A percentile compares a stretch with the other conserved stretches of the same genome.
Evolutionary conservation across 2,888 invertebrate genomes (phyloP).

Genomic region (Bombyx huttoni): DNA sequence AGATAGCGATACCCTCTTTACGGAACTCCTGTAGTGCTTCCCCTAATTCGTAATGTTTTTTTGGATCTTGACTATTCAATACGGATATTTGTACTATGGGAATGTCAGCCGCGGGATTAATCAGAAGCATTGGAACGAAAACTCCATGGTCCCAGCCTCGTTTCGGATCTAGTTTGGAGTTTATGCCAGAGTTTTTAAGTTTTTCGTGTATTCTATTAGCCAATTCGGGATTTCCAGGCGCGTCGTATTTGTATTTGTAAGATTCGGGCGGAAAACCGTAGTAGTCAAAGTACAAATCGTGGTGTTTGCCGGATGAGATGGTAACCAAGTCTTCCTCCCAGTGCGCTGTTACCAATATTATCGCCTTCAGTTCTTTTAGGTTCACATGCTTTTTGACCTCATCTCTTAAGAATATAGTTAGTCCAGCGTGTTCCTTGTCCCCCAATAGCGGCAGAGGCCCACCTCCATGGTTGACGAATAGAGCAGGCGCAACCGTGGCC

Average conservation of each 20-base stretch:
- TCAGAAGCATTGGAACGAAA: constrained; percentile 65
- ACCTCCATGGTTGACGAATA: constrained; percentile 63
- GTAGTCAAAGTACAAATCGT: constrained; percentile 58
- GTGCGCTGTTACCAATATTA: constrained; percentile 58
- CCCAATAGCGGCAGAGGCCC: constrained; percentile 57
- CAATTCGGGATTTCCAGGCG: constrained; percentile 48
- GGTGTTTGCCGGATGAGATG: constrained; percentile 56
- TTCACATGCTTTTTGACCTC: constrained; percentile 50
- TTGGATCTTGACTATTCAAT: constrained; percentile 41
- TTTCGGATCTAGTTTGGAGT: constrained; percentile 43
- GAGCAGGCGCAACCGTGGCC: constrained; percentile 49
- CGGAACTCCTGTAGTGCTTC: constrained; percentile 41
- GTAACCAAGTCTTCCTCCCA: constrained; percentile 57
- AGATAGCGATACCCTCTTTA: constrained; percentile 51
- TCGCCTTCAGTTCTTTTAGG: constrained; percentile 48
- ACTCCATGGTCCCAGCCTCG: constrained; percentile 68
- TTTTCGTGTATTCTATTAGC: constrained; percentile 39
- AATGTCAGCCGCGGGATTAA: constrained; percentile 51
- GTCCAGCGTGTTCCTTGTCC: constrained; percentile 46
- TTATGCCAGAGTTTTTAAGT: constrained; percentile 40
- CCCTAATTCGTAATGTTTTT: constrained; percentile 49
- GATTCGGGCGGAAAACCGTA: constrained; percentile 62
- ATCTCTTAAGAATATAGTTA: constrained; percentile 49
- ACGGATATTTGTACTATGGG: constrained; percentile 60
- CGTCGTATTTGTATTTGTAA: constrained; percentile 54